Conservation (phyloP, 2,113 vertebrate species). For the Nymphicus hollandicus region DNA sequence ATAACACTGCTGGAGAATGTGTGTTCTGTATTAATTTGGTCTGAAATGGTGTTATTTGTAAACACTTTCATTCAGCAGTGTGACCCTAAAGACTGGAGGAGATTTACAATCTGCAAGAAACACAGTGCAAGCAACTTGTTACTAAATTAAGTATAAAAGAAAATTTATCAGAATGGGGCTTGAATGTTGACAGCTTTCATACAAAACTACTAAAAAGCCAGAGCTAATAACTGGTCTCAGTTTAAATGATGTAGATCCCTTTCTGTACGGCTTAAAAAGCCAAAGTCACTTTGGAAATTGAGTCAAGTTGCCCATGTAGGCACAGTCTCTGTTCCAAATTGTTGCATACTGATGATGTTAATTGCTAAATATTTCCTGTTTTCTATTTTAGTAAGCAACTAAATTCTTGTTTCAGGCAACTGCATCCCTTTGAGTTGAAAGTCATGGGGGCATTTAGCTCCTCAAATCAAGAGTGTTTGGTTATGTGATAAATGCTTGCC, state of each 20-base stretch:
- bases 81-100: neutral
- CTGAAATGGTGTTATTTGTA: neutral
- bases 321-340: neutral
- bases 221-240: neutral
- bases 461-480: neutral
- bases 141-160: neutral
- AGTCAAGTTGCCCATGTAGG: neutral
- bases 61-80: neutral
- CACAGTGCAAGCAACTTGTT: neutral
- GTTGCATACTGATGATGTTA: accelerated
- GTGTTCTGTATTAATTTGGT: neutral
- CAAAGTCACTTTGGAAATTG: neutral
- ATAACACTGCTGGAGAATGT: neutral
- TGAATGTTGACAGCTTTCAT: neutral
- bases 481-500: neutral
- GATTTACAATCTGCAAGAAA: neutral
- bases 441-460: neutral
- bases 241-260: neutral
- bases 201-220: neutral
- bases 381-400: neutral
- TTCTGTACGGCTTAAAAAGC: neutral
- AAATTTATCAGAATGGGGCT: neutral
- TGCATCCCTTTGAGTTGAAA: neutral
- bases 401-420: neutral
- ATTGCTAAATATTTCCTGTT: neutral